A percentile compares a stretch with the other conserved stretches of the same genome.
Conservation (phyloP, 2,888 invertebrate genomes). For the Tiliacea aurago region DNA sequence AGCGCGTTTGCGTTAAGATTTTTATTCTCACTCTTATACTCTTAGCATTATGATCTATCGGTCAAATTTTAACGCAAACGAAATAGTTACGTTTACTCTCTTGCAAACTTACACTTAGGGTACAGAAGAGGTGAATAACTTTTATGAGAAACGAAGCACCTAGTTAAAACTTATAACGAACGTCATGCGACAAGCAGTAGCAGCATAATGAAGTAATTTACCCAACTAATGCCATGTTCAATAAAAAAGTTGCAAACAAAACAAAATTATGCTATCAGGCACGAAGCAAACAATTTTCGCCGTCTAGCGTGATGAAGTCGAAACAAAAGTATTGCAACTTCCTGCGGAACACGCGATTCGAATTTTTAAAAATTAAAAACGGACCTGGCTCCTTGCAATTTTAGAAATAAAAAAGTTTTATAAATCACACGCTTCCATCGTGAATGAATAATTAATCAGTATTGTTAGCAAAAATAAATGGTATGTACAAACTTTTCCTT, state of each 20-base stretch:
- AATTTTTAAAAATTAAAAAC: conserved; percentile 52
- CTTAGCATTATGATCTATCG: too few species aligned
- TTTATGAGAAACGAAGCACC: conserved; percentile 9
- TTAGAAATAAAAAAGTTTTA: conserved; percentile 22
- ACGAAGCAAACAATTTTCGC: conserved; percentile 76
- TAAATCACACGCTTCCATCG: neutral
- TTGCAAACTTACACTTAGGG: too few species aligned
- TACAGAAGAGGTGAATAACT: conserved; percentile 39
- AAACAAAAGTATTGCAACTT: conserved; percentile 73
- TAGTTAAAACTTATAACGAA: conserved; percentile 45
- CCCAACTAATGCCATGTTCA: conserved; percentile 39
- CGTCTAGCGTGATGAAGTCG: conserved; percentile 76
- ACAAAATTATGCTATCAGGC: conserved; percentile 55
- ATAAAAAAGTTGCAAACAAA: conserved; percentile 59
- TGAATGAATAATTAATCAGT: neutral
- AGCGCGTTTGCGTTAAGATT: too few species aligned
- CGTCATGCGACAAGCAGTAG: conserved; percentile 43
- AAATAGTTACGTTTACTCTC: too few species aligned
- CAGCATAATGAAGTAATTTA: conserved; percentile 63
- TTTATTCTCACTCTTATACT: too few species aligned
- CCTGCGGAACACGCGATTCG: conserved; percentile 66
- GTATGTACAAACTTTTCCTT: neutral
- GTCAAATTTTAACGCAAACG: too few species aligned
- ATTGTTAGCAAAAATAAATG: neutral
- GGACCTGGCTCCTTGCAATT: conserved; percentile 41